Evolutionary conservation across 2,888 invertebrate species (phyloP), one percentile per base, ranked within the genome.

Genomic region (Thalpophila matura): DNA sequence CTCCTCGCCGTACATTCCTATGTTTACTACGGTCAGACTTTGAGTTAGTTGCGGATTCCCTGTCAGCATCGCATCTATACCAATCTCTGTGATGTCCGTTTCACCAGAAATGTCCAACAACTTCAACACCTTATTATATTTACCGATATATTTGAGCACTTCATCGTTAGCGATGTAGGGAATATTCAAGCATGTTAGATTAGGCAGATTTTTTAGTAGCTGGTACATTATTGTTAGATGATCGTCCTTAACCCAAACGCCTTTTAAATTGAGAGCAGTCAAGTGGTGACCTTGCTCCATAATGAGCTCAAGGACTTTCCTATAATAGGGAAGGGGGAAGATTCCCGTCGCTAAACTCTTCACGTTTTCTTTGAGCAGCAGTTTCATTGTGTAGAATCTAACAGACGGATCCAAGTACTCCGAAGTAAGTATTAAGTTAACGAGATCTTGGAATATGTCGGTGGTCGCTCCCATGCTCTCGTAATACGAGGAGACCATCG

Each of bases 201-300:
- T 92, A n/a, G 90, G 93, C 45, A 96, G 92, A 75, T 96, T 96
- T 74, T 95, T 93, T 6, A 97, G 93, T 26, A 97, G 87, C 26
- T 96, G 92, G 66, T 96, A 96, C 91, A 97, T 94, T 10, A 96
- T 93, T 58, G 95, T 89, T 80, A 97, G 95, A 77, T 96, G 96
- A 70, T 97, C 97, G 51, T 96, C 97, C 86, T 96, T 96, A 38
- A 96, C 96, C 97, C 97, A 97, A 29, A 97, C 96, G 12, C 97
- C 97, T 91, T 97, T 97, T 58, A 97, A 89, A 88, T 97, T 97
- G 51, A 97, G 94, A 31, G 96, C 89, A 42, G 96, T 96, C 74
- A 97, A 82, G 27, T 96, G 96, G 6, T 92, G 95, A 6, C 97
- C 97, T 87, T 96, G 96, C 20, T 95, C 95, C 4, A 95, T 93